Evolutionary conservation across 2,888 invertebrate genomes (phyloP), one percentile per base, ranked within the genome.

Genomic region (Pherbina coryleti): DNA sequence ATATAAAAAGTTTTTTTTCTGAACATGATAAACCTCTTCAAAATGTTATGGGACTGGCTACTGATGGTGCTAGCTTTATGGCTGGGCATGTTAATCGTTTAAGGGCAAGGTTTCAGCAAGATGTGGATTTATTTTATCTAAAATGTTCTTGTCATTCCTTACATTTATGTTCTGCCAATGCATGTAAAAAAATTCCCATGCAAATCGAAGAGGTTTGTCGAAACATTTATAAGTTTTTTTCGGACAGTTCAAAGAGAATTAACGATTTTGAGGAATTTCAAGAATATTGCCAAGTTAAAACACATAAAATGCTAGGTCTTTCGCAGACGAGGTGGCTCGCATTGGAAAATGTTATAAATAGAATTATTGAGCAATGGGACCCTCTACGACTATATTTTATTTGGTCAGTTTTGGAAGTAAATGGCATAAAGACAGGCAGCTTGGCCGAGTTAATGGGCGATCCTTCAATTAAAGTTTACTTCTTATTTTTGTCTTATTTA

Each of bases 281-380:
- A 51, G 69, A 76, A 14, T 79, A 80, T 67, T 80, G 78, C 57
- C 14, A 69, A 5, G 73, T 78, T 9, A 28, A 79, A 25, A 66
- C 76, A 34, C 79, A 80, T 44, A 79, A 79, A 77, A 81, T 78
- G 8, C 22, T 81, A 14, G 79, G 79, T 57, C 37, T n/a, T 53
- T 78, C 75, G 74, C 44, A 57, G 0, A 82, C 78, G 53, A 28
- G 79, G 8, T 81, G 80, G 81, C 62, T 82, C 5, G 66, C 79
- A 5, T 44, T 80, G 44, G 77, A 81, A 77, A 74, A 55, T 25
- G 80, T 82, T 1, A 78, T 82, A 11, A 67, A 69, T 11, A 49
- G 81, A 49, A 72, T 79, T 49, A 25, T 77, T 8, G 81, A 81
- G 53, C 81, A 81, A 37, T 80, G 80, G 80, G 19, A 57, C n/a